Evolutionary conservation across 2,113 vertebrate species (phyloP).

Genomic region (Calonectris borealis): DNA sequence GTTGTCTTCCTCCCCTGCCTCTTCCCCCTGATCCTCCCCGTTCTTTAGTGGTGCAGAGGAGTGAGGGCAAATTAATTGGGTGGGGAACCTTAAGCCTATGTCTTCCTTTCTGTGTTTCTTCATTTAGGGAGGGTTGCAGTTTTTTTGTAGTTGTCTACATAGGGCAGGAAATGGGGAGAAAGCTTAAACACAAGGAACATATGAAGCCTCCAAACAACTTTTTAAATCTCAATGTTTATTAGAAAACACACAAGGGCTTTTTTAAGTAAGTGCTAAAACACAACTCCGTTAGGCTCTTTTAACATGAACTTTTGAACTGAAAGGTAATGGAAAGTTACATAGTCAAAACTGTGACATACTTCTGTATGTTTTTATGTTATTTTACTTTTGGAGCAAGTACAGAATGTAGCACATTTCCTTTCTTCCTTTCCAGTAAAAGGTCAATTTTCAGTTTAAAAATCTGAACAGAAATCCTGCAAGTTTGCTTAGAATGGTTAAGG

Average conservation of each 20-base stretch:
- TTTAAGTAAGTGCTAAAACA: not conserved
- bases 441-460: not conserved
- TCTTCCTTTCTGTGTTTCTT: not conserved
- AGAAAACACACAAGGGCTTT: not conserved
- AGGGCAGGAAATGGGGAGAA: not conserved
- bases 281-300: not conserved
- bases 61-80: not conserved
- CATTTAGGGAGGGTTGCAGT: not conserved
- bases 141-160: not conserved
- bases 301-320: not conserved
- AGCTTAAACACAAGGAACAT: not conserved
- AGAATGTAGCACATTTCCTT: not conserved
- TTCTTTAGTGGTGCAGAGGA: not conserved
- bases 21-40: no score
- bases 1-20: not conserved
- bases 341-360: not conserved
- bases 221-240: not conserved
- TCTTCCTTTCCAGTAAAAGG: not conserved
- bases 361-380: not conserved
- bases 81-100: not conserved
- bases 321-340: not conserved
- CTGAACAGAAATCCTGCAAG: not conserved
- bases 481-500: not conserved
- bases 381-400: not conserved
- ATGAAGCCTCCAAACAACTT: not conserved